Evolutionary conservation across 2,113 vertebrate genomes (phyloP).

Genomic region (Oncorhynchus tshawytscha): DNA sequence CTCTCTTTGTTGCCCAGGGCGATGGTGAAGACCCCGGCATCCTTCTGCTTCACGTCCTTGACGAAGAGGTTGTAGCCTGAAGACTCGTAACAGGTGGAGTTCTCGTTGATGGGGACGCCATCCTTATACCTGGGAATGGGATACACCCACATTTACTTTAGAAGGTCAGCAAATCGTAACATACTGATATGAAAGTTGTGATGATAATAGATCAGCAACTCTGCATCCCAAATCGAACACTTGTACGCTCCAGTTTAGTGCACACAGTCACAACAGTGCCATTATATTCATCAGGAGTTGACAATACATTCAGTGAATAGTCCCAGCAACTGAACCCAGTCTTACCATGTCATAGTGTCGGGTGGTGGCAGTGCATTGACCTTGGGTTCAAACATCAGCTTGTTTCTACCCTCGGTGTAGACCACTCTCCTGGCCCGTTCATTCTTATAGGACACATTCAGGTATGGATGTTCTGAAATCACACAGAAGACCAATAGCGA

Average conservation of each 20-base stretch:
- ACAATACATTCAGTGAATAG: background rate
- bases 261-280: too few relatives aligned
- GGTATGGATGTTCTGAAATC: conserved; percentile 79
- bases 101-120: conserved; percentile 72
- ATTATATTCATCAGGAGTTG: too few relatives aligned
- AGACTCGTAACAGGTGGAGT: conserved; percentile 75
- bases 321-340: background rate
- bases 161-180: background rate
- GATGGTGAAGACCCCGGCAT: conserved; percentile 83
- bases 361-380: conserved; percentile 79
- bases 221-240: too few relatives aligned
- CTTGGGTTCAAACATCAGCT: conserved; percentile 72
- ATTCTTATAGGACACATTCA: conserved; percentile 68
- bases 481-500: conserved; percentile 13
- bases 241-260: too few relatives aligned
- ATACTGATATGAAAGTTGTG: background rate
- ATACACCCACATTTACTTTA: background rate
- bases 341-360: conserved; percentile 75
- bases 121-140: conserved; percentile 81
- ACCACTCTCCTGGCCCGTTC: conserved; percentile 30
- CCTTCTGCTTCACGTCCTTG: conserved; percentile 70
- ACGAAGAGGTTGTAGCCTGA: conserved; percentile 74
- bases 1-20: conserved; percentile 68
- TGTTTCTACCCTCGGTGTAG: conserved; percentile 63
- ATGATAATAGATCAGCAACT: too few relatives aligned